Conservation (phyloP, 2,797 vertebrate species). For the Rhynchotus rufescens region DNA sequence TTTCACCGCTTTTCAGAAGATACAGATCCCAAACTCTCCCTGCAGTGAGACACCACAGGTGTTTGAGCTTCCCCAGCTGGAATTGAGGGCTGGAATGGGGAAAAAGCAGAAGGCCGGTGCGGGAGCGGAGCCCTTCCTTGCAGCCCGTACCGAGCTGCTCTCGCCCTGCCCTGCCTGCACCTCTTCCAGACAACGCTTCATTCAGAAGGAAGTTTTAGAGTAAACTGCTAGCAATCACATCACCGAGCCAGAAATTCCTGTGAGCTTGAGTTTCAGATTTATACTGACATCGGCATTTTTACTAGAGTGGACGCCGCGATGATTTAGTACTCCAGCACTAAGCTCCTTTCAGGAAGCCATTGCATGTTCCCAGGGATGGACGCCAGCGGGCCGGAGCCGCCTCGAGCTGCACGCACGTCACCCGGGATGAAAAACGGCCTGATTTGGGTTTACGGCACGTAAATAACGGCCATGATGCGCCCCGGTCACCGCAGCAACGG, state of each 20-base stretch:
- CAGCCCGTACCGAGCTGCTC: too few species aligned
- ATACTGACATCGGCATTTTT: background rate
- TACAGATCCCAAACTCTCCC: background rate
- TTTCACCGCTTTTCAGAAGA: background rate
- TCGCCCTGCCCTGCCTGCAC: background rate
- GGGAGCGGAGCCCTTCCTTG: accelerated
- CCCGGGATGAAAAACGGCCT: background rate
- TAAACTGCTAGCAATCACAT: background rate
- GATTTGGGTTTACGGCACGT: background rate
- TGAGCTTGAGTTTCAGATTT: background rate
- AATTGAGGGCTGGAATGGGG: background rate
- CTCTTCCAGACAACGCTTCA: background rate
- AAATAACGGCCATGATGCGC: accelerated
- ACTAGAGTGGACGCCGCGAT: accelerated
- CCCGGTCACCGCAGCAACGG: background rate
- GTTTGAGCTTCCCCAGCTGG: accelerated
- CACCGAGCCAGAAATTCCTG: background rate
- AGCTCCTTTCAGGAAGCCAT: background rate
- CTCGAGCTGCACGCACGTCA: accelerated
- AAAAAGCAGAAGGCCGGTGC: background rate
- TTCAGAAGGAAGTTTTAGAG: background rate
- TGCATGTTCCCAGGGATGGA: background rate
- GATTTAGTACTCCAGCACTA: background rate
- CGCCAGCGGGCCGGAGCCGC: background rate
- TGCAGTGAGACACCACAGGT: accelerated